These are phyloP conservation scores for Desmodus rotundus DNA, from an alignment of 2,113 vertebrate genomes.

Conservation along the genomic window DNA sequence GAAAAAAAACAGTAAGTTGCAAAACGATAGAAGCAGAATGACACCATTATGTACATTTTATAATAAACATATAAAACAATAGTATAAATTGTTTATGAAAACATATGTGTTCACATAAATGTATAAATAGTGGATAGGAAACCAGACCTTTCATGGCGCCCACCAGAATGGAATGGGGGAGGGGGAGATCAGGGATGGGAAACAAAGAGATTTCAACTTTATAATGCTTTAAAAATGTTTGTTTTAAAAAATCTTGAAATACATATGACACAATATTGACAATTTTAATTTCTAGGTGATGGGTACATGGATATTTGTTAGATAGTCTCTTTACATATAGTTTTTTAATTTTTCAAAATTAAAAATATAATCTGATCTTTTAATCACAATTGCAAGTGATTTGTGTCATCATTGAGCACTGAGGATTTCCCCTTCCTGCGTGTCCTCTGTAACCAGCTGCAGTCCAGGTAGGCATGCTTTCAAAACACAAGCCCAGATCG, in stretches of 20 bases:
- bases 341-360: neutral
- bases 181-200: neutral
- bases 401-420: neutral
- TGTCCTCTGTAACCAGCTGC: neutral
- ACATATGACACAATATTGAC: neutral
- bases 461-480: neutral
- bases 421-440: neutral
- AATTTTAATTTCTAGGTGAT: neutral
- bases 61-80: constrained; percentile 11
- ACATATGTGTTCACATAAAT: neutral
- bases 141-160: neutral
- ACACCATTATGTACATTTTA: neutral
- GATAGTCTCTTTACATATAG: neutral
- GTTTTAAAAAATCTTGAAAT: neutral
- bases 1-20: neutral
- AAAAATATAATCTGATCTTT: neutral
- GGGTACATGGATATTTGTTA: neutral
- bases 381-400: neutral
- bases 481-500: neutral
- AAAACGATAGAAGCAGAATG: neutral
- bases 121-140: neutral
- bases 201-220: neutral
- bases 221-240: neutral
- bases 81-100: constrained; percentile 16
- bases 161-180: neutral